Percentiles rank a stretch among this genome's conserved stretches.
These are phyloP conservation scores for Acestrorhynchus altus DNA, from an alignment of 2,797 vertebrate species.

Conservation along the genomic window DNA sequence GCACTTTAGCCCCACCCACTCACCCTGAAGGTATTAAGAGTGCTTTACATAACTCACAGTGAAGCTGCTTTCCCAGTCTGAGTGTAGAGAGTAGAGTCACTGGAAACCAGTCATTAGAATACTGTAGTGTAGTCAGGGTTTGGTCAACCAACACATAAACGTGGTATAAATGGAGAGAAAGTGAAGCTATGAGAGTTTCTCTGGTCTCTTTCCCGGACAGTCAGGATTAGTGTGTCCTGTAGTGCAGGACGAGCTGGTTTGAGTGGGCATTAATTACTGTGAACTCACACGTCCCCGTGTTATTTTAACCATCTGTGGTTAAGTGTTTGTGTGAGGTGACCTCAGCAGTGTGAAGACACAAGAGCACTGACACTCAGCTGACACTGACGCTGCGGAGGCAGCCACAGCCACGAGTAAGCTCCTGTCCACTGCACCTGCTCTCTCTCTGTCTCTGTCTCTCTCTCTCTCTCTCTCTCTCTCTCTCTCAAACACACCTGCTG, in stretches of 20 bases:
- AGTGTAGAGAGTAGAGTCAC: too few species aligned
- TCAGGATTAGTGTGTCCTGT: neutral
- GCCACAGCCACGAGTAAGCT: constrained; percentile 28
- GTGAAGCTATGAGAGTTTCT: too few species aligned
- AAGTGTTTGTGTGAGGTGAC: neutral
- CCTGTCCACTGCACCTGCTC: constrained; percentile 39
- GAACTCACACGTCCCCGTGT: neutral
- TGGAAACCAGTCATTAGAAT: too few species aligned
- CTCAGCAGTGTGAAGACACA: neutral
- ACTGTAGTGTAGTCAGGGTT: too few species aligned
- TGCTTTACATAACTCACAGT: too few species aligned
- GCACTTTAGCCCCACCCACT: too few species aligned
- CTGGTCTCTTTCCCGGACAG: too few species aligned
- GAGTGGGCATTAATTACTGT: neutral
- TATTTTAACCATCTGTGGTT: constrained; percentile 1
- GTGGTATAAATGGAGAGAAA: too few species aligned
- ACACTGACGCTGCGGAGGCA: neutral
- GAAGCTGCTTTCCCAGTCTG: too few species aligned
- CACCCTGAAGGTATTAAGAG: too few species aligned
- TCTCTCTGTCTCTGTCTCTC: neutral
- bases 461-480: neutral
- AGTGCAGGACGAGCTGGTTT: neutral
- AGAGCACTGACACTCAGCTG: neutral
- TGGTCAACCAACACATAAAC: too few species aligned
- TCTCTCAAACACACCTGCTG: constrained; percentile 3